Percentiles rank a stretch among this genome's conserved stretches.
Evolutionary conservation across 2,888 invertebrate species (phyloP).

Genomic region (Urechis unicinctus): DNA sequence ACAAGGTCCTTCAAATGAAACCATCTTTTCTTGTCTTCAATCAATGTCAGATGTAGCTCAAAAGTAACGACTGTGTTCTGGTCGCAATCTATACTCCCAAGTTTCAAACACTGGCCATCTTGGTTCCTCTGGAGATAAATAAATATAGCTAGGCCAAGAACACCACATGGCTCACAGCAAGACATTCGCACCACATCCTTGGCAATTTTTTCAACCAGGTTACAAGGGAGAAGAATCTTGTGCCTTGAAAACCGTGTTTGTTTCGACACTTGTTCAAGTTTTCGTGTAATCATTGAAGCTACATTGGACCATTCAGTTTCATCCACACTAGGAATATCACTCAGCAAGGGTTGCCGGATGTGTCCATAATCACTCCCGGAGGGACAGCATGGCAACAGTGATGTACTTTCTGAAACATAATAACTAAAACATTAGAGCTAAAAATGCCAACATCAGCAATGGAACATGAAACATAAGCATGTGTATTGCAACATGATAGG

Average conservation of each 20-base stretch:
- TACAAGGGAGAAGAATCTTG: background rate
- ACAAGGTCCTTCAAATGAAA: slow-evolving; percentile 80
- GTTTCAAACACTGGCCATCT: slow-evolving; percentile 13
- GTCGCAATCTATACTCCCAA: slow-evolving; percentile 79
- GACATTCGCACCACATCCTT: slow-evolving; percentile 74
- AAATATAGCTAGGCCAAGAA: slow-evolving; percentile 75
- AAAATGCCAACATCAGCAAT: no score
- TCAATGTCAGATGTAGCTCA: slow-evolving; percentile 79
- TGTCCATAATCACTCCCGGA: no score
- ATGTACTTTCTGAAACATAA: no score
- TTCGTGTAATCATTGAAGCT: no score
- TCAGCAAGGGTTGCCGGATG: no score
- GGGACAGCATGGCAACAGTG: no score
- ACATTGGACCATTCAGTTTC: no score
- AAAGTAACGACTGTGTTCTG: slow-evolving; percentile 82
- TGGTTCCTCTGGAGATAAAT: slow-evolving; percentile 71
- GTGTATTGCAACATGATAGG: no score
- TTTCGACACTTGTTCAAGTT: no score
- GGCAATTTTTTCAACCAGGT: background rate
- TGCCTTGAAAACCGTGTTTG: background rate
- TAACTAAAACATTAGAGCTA: no score
- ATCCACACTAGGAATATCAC: no score
- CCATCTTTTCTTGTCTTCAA: slow-evolving; percentile 82
- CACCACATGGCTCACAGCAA: slow-evolving; percentile 83
- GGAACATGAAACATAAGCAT: no score